Conservation (phyloP, 2,888 invertebrate species). For the Drosophila helvetica region DNA sequence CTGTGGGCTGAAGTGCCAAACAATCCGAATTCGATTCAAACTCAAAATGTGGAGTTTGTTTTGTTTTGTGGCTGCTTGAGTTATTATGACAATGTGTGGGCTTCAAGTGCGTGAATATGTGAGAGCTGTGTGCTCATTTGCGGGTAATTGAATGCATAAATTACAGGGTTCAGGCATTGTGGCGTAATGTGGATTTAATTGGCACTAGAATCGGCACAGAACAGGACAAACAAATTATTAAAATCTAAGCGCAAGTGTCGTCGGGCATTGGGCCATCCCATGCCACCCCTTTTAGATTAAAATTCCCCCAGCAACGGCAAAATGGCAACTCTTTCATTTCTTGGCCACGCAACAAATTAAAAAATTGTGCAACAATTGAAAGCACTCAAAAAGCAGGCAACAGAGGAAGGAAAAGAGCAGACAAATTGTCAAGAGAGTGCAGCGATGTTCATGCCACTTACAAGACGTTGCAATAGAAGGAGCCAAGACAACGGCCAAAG, state of each 20-base stretch:
- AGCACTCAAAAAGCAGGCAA: slow-evolving; percentile 55
- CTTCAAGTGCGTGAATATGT: slow-evolving; percentile 47
- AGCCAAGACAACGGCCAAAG: slow-evolving; percentile 44
- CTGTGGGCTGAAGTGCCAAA: slow-evolving; percentile 30
- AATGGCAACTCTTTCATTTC: slow-evolving; percentile 50
- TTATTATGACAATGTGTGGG: slow-evolving; percentile 66
- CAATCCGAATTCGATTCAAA: slow-evolving; percentile 28
- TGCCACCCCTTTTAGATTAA: slow-evolving; percentile 54
- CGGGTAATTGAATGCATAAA: slow-evolving; percentile 69
- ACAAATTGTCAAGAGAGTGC: slow-evolving; percentile 75
- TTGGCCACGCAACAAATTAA: slow-evolving; percentile 75
- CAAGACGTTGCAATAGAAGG: slow-evolving; percentile 30
- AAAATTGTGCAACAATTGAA: slow-evolving; percentile 79
- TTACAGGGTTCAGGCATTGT: slow-evolving; percentile 45
- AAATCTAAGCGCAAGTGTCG: slow-evolving; percentile 5
- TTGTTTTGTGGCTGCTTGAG: slow-evolving; percentile 64
- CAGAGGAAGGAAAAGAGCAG: slow-evolving; percentile 33
- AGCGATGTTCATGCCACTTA: slow-evolving; percentile 48
- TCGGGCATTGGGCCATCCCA: background rate
- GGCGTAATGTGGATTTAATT: slow-evolving; percentile 60
- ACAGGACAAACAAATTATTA: slow-evolving; percentile 17
- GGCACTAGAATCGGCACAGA: slow-evolving; percentile 17
- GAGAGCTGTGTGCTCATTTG: slow-evolving; percentile 71
- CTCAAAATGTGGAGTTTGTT: slow-evolving; percentile 55
- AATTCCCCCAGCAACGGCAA: slow-evolving; percentile 43